Evolutionary conservation across 2,888 invertebrate species (phyloP).

Genomic region (Cryptus viduatorius): DNA sequence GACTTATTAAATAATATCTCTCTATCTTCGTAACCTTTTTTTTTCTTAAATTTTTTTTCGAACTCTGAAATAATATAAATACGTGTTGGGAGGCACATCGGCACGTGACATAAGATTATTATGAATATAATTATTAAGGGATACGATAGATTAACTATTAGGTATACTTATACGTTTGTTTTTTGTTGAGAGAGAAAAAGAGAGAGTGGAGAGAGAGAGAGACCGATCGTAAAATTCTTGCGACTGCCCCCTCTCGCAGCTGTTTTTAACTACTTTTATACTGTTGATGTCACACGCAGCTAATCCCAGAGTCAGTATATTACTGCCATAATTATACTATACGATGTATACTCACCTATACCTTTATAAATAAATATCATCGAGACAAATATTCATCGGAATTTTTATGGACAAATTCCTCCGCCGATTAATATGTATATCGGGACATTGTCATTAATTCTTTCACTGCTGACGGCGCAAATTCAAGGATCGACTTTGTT

Average conservation of each 20-base stretch:
- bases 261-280: slow-evolving; percentile 82
- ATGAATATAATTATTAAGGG: slow-evolving; percentile 54
- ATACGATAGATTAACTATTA: slow-evolving; percentile 45
- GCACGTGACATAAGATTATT: slow-evolving; percentile 60
- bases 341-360: slow-evolving; percentile 81
- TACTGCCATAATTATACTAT: slow-evolving; percentile 82
- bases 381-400: slow-evolving; percentile 37
- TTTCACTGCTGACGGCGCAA: neutral
- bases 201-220: slow-evolving; percentile 40
- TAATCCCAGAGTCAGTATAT: slow-evolving; percentile 80
- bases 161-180: slow-evolving; percentile 64
- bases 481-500: neutral
- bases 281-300: slow-evolving; percentile 80
- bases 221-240: slow-evolving; percentile 71
- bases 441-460: neutral
- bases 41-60: slow-evolving; percentile 36
- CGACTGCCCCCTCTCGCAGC: slow-evolving; percentile 77
- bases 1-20: slow-evolving; percentile 69
- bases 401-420: slow-evolving; percentile 18
- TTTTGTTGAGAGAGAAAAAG: slow-evolving; percentile 69
- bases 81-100: slow-evolving; percentile 68
- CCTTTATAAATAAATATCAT: slow-evolving; percentile 82
- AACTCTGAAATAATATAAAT: slow-evolving; percentile 38
- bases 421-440: neutral
- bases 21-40: slow-evolving; percentile 59